Evolutionary conservation across 2,113 vertebrate species (phyloP).

Genomic region (Hylia prasina): DNA sequence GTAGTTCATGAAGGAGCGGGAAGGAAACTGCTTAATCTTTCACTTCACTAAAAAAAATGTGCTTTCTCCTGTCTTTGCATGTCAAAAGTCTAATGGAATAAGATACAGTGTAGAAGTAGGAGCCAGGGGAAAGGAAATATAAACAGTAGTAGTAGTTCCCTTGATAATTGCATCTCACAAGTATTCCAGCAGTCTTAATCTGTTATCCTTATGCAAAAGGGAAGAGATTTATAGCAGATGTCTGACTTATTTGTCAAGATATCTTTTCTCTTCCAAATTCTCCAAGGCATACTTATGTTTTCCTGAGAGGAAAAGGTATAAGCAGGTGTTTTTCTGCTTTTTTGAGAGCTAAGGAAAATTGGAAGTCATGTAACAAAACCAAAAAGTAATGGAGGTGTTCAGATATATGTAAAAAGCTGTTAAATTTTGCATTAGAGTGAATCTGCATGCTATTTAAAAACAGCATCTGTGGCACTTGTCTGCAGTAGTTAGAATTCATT

Average conservation of each 20-base stretch:
- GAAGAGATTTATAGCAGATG: not conserved
- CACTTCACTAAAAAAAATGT: not conserved
- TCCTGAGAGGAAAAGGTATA: not conserved
- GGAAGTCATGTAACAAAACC: not conserved
- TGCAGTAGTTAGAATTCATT: constrained; percentile 6
- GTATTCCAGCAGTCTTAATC: not conserved
- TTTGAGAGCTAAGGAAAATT: not conserved
- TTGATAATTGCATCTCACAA: not conserved
- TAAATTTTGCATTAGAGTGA: not conserved
- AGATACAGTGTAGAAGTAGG: not conserved
- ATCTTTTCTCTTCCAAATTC: not conserved
- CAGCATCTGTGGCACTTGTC: not conserved
- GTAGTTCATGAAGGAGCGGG: not conserved
- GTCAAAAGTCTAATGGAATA: not conserved
- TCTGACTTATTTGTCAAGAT: not conserved
- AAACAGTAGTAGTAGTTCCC: not conserved
- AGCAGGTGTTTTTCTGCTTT: not conserved
- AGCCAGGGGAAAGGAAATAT: not conserved
- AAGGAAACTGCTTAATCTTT: not conserved
- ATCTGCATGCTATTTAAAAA: not conserved
- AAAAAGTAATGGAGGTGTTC: not conserved
- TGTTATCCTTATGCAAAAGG: not conserved
- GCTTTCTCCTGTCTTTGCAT: not conserved
- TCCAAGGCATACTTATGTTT: not conserved
- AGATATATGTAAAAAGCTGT: not conserved